Evolutionary conservation across 2,888 invertebrate species (phyloP), one percentile per base, ranked within the genome.

Genomic region (Macroteleia sp.): DNA sequence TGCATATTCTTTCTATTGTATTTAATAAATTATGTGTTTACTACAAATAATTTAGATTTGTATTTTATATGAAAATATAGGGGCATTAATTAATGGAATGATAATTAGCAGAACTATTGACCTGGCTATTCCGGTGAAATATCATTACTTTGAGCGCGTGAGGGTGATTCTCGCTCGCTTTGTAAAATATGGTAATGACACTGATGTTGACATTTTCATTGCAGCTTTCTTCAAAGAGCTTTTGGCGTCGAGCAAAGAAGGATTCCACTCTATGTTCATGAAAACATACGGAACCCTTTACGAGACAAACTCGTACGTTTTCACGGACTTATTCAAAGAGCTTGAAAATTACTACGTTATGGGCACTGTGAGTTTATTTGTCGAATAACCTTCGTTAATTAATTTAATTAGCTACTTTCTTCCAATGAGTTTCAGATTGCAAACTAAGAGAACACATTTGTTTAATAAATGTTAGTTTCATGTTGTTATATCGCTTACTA

Each of bases 181-280:
- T 44, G 44, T 56, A 39, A 57, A 54, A 22, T 25, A 57, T 52
- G 28, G 22, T 57, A 64, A 56, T 71, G 57, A 71, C 56, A 61
- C 42, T 50, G 56, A 76, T 62, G 64, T 57, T 71, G 42, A 61
- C 54, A 48, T 67, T 71, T 78, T 64, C 70, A 67, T 93, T 93
- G n/a, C 95, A 98, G 98, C 95, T 87, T 96, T 96, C 92, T 98
- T 98, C 93, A 95, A 95, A 85, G 95, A 96, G 82, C 94, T 98
- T 86, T 93, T 98, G 91, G 93, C 94, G 83, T 95, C 95, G 82
- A 97, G 98, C 17, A 95, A 96, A 85, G 94, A 93, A 82, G 97
- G 96, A 89, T 97, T 99, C 91, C 97, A 99, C 92, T 95, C 95
- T 79, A 98, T 99, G 98, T 99, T 98, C 93, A 96, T 96, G 89